These are phyloP conservation scores for Machimus rusticus DNA, from an alignment of 2,888 invertebrate genomes.

Conservation along the genomic window DNA sequence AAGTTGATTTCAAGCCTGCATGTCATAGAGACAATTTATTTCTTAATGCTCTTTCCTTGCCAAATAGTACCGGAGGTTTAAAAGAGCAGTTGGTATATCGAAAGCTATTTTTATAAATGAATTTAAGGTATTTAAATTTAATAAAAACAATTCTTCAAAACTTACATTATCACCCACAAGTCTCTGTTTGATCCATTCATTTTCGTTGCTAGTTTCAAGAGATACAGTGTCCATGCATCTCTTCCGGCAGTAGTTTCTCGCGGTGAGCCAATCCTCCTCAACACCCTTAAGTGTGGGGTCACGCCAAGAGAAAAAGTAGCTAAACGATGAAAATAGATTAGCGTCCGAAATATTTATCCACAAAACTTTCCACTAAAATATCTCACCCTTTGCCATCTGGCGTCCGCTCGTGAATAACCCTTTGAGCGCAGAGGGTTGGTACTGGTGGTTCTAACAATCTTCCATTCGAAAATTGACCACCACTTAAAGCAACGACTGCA, in stretches of 20 bases:
- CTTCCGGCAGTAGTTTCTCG: conserved; percentile 84
- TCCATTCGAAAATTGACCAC: conserved; percentile 78
- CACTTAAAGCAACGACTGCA: conserved; percentile 44
- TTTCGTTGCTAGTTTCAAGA: conserved; percentile 84
- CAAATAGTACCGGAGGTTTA: no score
- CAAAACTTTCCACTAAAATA: neutral
- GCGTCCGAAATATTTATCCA: neutral
- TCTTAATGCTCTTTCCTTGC: no score
- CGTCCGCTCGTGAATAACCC: conserved; percentile 75
- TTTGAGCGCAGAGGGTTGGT: conserved; percentile 77
- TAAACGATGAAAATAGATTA: conserved; percentile 57
- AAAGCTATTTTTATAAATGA: neutral
- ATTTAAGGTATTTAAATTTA: neutral
- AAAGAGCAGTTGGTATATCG: no score
- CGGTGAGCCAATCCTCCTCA: conserved; percentile 85
- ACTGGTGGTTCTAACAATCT: conserved; percentile 81
- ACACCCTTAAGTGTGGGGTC: conserved; percentile 77
- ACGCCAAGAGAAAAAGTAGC: conserved; percentile 89
- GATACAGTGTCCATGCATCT: conserved; percentile 91
- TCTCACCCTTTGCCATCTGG: conserved; percentile 73
- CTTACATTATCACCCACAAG: conserved; percentile 80
- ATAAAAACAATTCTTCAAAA: conserved; percentile 22
- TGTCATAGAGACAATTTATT: no score
- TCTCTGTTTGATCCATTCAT: conserved; percentile 84
- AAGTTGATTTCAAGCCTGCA: no score